Evolutionary conservation across 1,140 invertebrate genomes (phyloP).

Genomic region (Trigoniulus corallinus): DNA sequence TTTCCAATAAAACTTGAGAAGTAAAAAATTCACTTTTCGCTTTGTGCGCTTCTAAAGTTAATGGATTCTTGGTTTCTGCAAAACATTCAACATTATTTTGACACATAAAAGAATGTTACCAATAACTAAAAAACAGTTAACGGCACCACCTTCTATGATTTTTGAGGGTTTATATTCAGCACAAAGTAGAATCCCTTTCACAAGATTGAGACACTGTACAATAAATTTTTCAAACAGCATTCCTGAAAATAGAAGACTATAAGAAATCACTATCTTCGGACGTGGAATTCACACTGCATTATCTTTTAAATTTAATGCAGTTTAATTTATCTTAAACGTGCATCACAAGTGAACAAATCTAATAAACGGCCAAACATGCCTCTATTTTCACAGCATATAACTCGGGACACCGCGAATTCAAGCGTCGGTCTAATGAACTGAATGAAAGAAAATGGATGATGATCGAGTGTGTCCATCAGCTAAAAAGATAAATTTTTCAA

Average conservation of each 20-base stretch:
- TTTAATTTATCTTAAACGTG: too few relatives aligned
- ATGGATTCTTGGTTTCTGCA: slow-evolving; percentile 30
- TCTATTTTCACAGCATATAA: slow-evolving; percentile 63
- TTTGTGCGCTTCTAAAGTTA: slow-evolving; percentile 41
- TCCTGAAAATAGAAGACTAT: too few relatives aligned
- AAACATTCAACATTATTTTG: slow-evolving; percentile 4
- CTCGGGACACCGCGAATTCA: slow-evolving; percentile 65
- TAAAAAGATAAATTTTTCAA: slow-evolving; percentile 32
- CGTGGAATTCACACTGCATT: too few relatives aligned
- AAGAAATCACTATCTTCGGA: too few relatives aligned
- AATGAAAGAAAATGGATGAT: slow-evolving; percentile 58
- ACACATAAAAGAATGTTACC: neutral
- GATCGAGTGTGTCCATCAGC: slow-evolving; percentile 53
- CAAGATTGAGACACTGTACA: slow-evolving; percentile 74
- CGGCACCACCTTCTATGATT: slow-evolving; percentile 30
- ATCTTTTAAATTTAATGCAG: too few relatives aligned
- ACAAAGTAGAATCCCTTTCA: slow-evolving; percentile 64
- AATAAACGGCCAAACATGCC: slow-evolving; percentile 23
- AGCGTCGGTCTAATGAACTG: slow-evolving; percentile 57
- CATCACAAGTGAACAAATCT: slow-evolving; percentile 5
- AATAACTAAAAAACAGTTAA: slow-evolving; percentile 5
- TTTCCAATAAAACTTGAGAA: slow-evolving; percentile 45
- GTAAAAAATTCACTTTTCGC: slow-evolving; percentile 57
- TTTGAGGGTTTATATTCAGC: slow-evolving; percentile 50
- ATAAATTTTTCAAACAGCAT: slow-evolving; percentile 60